phyloP scores from a whole-genome alignment of 2,888 invertebrate species.

The Drosophila rellima region DNA sequence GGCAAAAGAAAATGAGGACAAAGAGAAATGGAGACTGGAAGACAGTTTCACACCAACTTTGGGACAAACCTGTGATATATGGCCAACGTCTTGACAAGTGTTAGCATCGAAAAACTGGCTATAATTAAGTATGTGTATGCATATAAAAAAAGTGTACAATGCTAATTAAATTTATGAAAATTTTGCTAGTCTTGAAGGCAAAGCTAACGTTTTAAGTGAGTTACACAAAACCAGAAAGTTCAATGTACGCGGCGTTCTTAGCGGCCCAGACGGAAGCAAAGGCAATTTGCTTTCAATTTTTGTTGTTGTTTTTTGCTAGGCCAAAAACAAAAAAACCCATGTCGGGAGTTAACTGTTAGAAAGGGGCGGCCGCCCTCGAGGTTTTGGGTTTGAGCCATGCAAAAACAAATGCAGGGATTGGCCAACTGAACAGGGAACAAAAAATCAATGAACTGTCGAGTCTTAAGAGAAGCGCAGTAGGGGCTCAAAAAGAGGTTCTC shows the following conservation, averaged over 20 bases:
- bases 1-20: conserved; percentile 8
- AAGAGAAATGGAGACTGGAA: conserved; percentile 9
- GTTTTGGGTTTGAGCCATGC: conserved; percentile 16
- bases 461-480: conserved; percentile 19
- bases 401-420: conserved; percentile 45
- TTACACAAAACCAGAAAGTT: conserved; percentile 35
- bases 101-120: conserved; percentile 2
- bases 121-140: conserved; percentile 8
- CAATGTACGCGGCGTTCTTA: conserved; percentile 44
- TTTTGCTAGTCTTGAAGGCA: conserved; percentile 5
- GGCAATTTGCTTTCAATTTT: conserved; percentile 38
- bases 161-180: conserved; percentile 30
- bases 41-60: conserved; percentile 11
- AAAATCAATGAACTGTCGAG: conserved; percentile 58
- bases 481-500: conserved; percentile 43
- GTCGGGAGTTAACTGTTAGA: conserved; percentile 25
- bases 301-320: conserved; percentile 20
- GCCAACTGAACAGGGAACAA: conserved; percentile 34
- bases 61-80: conserved; percentile 8
- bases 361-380: conserved; percentile 17
- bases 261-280: conserved; percentile 27
- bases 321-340: conserved; percentile 16
- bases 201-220: conserved; percentile 15
- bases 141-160: conserved; percentile 8
- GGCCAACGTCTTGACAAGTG: conserved; percentile 3